Evolutionary conservation across 2,797 vertebrate species (phyloP).

Genomic region (Platyrinchus mystaceus): DNA sequence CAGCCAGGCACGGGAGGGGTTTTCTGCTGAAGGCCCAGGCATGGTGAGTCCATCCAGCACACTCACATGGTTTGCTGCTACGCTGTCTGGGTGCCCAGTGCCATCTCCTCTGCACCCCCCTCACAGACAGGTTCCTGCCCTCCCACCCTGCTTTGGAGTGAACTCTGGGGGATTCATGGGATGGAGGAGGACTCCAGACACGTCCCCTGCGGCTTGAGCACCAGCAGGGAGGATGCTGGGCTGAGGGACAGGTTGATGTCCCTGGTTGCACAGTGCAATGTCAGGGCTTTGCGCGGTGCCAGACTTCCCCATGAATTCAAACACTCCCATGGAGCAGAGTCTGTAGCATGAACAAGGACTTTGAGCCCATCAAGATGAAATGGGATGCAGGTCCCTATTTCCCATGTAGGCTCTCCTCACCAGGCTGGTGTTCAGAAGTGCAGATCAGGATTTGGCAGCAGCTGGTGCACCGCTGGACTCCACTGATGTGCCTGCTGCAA

Average conservation of each 20-base stretch:
- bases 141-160: neutral
- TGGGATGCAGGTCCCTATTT: neutral
- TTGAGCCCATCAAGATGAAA: neutral
- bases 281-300: fast-evolving
- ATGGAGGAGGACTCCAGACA: neutral
- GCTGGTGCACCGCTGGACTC: neutral
- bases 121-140: neutral
- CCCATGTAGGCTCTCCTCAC: neutral
- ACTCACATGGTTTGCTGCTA: neutral
- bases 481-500: fast-evolving
- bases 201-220: neutral
- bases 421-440: neutral
- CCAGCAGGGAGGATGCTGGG: neutral
- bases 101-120: fast-evolving
- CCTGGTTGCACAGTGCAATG: neutral
- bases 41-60: neutral
- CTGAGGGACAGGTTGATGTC: neutral
- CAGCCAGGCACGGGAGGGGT: neutral
- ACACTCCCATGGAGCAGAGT: neutral
- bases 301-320: neutral
- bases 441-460: neutral
- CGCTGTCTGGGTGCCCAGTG: neutral
- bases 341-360: neutral
- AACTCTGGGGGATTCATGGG: neutral
- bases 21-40: neutral